These are phyloP conservation scores for Coregonus clupeaformis DNA, from an alignment of 2,113 vertebrate species.

Conservation along the genomic window DNA sequence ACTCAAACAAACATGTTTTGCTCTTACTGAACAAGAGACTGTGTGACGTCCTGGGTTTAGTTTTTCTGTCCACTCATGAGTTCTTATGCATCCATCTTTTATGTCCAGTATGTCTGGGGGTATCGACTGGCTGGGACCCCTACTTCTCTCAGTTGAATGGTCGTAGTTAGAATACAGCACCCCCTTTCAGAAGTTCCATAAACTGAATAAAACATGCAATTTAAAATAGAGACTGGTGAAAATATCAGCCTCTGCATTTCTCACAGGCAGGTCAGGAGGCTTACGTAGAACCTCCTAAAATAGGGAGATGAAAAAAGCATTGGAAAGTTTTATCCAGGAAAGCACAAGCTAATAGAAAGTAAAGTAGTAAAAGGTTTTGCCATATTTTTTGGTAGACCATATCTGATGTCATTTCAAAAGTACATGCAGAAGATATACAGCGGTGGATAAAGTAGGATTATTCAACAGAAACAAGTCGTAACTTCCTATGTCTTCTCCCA, in stretches of 20 bases:
- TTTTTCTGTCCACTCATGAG: too few species aligned
- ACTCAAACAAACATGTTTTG: neutral
- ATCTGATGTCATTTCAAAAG: too few species aligned
- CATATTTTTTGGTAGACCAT: too few species aligned
- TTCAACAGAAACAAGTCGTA: neutral
- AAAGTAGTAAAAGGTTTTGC: too few species aligned
- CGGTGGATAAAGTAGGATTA: neutral
- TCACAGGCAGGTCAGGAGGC: neutral
- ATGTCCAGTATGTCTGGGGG: constrained; percentile 19
- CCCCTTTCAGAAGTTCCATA: constrained; percentile 45
- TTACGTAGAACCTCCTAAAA: too few species aligned
- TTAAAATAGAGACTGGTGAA: neutral
- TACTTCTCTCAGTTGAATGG: constrained; percentile 36
- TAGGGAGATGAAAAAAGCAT: too few species aligned
- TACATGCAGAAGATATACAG: too few species aligned
- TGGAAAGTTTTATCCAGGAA: too few species aligned
- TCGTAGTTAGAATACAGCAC: constrained; percentile 5
- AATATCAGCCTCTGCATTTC: neutral
- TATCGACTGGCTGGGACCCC: constrained; percentile 23
- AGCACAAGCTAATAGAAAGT: too few species aligned
- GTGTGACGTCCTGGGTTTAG: neutral
- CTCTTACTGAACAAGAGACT: neutral
- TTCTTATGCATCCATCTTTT: too few species aligned
- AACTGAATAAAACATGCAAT: constrained; percentile 63
- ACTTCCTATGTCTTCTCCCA: neutral